Evolutionary conservation across 2,888 invertebrate genomes (phyloP).

Genomic region (Amiota mariae): DNA sequence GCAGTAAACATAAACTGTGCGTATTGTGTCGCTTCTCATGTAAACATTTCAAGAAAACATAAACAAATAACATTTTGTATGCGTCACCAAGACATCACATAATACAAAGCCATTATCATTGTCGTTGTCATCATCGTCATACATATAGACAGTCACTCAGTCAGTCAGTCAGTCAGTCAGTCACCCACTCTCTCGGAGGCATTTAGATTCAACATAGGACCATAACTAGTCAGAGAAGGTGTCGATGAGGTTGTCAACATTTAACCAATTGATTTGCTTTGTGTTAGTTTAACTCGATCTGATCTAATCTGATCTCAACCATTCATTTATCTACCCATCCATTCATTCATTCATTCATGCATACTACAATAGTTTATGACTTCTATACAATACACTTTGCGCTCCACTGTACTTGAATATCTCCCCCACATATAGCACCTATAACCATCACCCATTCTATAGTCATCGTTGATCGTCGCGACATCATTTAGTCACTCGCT

Average conservation of each 20-base stretch:
- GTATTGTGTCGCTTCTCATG: conserved; percentile 56
- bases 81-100: conserved; percentile 47
- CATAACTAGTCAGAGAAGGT: background rate
- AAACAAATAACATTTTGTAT: conserved; percentile 61
- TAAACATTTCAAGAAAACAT: conserved; percentile 55
- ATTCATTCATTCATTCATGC: too few species aligned
- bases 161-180: conserved; percentile 6
- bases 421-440: too few species aligned
- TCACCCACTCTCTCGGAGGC: background rate
- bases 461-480: too few species aligned
- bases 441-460: too few species aligned
- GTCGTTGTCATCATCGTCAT: conserved; percentile 2
- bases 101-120: conserved; percentile 30
- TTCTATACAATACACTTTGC: too few species aligned
- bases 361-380: too few species aligned
- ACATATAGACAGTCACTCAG: too few species aligned
- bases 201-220: background rate
- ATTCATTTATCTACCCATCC: too few species aligned
- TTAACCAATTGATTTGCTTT: background rate
- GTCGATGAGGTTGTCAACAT: background rate
- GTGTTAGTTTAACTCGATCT: background rate
- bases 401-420: too few species aligned
- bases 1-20: conserved; percentile 59
- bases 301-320: too few species aligned
- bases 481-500: too few species aligned